Evolutionary conservation across 2,888 invertebrate species (phyloP), one percentile per base, ranked within the genome.

Genomic region (Anaspis maculata): DNA sequence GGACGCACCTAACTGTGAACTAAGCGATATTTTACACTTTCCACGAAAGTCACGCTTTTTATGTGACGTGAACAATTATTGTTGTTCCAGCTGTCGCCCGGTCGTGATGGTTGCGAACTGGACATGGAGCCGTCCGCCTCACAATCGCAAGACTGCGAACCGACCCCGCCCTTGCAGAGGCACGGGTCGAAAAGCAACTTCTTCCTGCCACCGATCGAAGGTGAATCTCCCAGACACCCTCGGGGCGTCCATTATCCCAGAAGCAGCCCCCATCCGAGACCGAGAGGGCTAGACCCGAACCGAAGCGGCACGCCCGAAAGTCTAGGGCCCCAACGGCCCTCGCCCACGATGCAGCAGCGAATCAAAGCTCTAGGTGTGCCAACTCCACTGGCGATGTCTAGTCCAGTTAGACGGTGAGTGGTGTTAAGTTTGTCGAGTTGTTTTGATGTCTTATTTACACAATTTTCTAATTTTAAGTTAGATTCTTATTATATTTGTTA

Each of bases 61-160:
- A 10, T 25, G 12, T 12, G 13, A 19, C 9, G 9, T 19, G 19
- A 9, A 6, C 5, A 5, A 11, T 11, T 15, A 6, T 2, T 23
- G n/a, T 32, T 13, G 32, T 29, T 51, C 29, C 34, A 88, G 87
- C 71, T 88, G 56, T 88, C 88, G 6, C 88, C 87, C 24, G 86
- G 88, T 11, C 76, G 87, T 37, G 85, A 85, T 56, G 82, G 78
- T 42, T 79, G 79, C 34, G 89, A 90, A 61, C 77, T 86, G 48
- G 89, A 90, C 54, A 75, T 83, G 76, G 89, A 88, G 46, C 86
- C 87, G n/a, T 83, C 83, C 15, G 89, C 88, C 28, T 88, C 88
- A 29, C 90, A 90, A 68, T 87, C 87, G 30, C 84, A 87, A 52
- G 91, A 91, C 73, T 91, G 90, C 68, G 90, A 91, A 66, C 89